phyloP scores from a whole-genome alignment of 2,888 invertebrate genomes.

The Cephus sareptanus region DNA sequence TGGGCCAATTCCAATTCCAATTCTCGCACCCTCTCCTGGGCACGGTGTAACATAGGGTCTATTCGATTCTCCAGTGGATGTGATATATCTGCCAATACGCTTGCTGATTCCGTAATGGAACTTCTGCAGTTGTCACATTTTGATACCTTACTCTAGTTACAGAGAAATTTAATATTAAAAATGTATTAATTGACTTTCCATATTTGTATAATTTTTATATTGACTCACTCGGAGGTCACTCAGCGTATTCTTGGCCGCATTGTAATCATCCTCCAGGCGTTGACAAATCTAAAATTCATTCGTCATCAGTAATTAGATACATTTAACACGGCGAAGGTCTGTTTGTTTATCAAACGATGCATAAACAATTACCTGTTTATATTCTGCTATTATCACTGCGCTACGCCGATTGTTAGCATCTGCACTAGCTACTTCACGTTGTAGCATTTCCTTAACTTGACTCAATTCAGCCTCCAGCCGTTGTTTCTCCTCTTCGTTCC shows the following conservation, averaged over 20 bases:
- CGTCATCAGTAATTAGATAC: not conserved
- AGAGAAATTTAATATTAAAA: not conserved
- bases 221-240: constrained; percentile 74
- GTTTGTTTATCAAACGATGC: not conserved
- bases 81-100: constrained; percentile 43
- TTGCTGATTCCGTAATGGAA: constrained; percentile 46
- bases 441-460: constrained; percentile 81
- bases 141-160: constrained; percentile 68
- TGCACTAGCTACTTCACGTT: constrained; percentile 79
- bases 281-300: constrained; percentile 77
- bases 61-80: constrained; percentile 56
- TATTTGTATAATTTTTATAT: not conserved
- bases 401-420: constrained; percentile 80
- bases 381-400: constrained; percentile 87
- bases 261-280: constrained; percentile 84
- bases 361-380: constrained; percentile 77
- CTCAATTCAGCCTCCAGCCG: constrained; percentile 75
- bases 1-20: constrained; percentile 96
- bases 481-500: constrained; percentile 80
- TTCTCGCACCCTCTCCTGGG: constrained; percentile 82
- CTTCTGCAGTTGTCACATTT: constrained; percentile 69
- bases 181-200: not conserved
- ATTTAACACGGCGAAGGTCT: not conserved
- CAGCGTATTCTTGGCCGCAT: constrained; percentile 73
- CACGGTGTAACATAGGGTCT: constrained; percentile 62